phyloP scores from a whole-genome alignment of 2,797 vertebrate genomes.

The Falco peregrinus region DNA sequence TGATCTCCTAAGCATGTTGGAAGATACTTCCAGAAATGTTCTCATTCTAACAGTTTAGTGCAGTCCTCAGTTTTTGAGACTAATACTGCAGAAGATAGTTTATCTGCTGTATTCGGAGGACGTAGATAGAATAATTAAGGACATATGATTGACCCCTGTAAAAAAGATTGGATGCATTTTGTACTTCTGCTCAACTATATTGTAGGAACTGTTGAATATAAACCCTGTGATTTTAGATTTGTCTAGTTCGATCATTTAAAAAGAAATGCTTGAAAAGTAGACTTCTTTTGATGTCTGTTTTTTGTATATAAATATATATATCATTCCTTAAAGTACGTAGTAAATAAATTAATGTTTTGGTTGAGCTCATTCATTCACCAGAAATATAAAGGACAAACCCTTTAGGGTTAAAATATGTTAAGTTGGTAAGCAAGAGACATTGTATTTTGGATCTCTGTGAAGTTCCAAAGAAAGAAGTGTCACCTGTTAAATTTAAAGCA shows the following conservation, averaged over 20 bases:
- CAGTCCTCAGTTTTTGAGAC: constrained; percentile 13
- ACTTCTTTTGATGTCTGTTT: not conserved
- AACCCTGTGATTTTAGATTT: not conserved
- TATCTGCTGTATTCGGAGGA: constrained; percentile 62
- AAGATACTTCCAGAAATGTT: constrained; percentile 71
- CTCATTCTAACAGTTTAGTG: constrained; percentile 60
- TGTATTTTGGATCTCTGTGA: not conserved
- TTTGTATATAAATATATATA: not conserved
- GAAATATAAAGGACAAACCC: not conserved
- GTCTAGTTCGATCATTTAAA: not conserved
- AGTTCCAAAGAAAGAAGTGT: not conserved
- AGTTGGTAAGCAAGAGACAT: not conserved
- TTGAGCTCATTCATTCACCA: not conserved
- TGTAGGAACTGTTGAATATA: not conserved
- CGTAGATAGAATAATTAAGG: constrained; percentile 57
- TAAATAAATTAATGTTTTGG: not conserved
- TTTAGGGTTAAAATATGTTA: not conserved
- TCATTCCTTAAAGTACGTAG: not conserved
- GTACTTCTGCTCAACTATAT: not conserved
- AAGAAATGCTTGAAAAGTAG: not conserved
- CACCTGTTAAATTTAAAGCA: not conserved
- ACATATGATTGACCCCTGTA: constrained; percentile 14
- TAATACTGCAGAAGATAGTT: constrained; percentile 28
- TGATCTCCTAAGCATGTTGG: constrained; percentile 72
- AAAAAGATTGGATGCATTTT: constrained; percentile 3